These are phyloP conservation scores for Diachasma alloeum DNA, from an alignment of 1,140 invertebrate species.

Conservation along the genomic window DNA sequence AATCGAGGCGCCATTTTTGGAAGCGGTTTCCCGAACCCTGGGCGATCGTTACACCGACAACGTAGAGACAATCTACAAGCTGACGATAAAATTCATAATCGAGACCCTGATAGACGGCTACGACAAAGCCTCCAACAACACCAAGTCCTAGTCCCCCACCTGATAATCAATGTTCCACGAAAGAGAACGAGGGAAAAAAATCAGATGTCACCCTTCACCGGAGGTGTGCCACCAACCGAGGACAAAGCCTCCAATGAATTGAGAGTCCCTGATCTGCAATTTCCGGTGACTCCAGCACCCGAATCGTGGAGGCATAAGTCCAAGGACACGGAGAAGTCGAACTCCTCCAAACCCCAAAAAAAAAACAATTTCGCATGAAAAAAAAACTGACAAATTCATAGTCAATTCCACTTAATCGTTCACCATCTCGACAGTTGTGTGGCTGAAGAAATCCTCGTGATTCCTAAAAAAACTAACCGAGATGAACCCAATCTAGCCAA, in stretches of 20 bases:
- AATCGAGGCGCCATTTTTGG: constrained; percentile 88
- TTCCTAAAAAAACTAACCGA: background rate
- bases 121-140: constrained; percentile 65
- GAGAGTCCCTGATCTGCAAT: background rate
- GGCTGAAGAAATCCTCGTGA: background rate
- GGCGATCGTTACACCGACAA: constrained; percentile 91
- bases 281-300: background rate
- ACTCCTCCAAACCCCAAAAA: background rate
- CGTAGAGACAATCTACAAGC: constrained; percentile 89
- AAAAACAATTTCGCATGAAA: background rate
- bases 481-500: constrained; percentile 3
- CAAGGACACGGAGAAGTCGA: background rate
- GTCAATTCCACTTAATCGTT: constrained; percentile 19
- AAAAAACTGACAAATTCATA: background rate
- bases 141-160: constrained; percentile 49
- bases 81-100: constrained; percentile 91
- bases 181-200: no score
- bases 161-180: background rate
- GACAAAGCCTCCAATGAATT: background rate
- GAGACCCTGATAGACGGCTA: constrained; percentile 85
- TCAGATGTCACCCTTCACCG: background rate
- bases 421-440: constrained; percentile 2
- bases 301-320: background rate
- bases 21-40: constrained; percentile 83
- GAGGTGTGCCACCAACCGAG: no score